Evolutionary conservation across 2,797 vertebrate genomes (phyloP), one percentile per base, ranked within the genome.

Genomic region (Oryzias sinensis): DNA sequence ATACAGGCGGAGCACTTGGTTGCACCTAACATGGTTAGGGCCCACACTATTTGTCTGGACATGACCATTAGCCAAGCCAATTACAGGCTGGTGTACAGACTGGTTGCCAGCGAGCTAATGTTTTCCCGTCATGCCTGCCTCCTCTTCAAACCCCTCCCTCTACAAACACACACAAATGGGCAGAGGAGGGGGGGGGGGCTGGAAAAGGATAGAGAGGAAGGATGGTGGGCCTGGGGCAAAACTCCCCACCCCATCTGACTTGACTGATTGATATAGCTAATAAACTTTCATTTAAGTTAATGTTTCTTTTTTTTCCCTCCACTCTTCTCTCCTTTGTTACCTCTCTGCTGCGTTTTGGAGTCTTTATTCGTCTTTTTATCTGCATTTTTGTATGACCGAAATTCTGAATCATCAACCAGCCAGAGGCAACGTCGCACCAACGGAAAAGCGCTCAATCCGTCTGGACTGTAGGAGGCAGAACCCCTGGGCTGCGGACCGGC

Each of bases 281-380:
- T 90, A 90, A 89, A 90, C 85, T 88, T 89, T 89, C 81, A 89
- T 89, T 90, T 89, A 89, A 87, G 84, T 75, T 87, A 89, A 89
- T 88, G 84, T 76, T 77, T 67, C 60, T 43, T 37, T 49, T 62
- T 75, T 70, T 59, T 37, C 3, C 33, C 27, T 24, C 53, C 50
- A 29, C 40, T 44, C 29, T 53, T 46, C 46, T 27, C 11, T 43
- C 59, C 14, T 15, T 57, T 40, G 40, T 55, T 49, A 22, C n/a
- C 18, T 49, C 22, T 48, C 14, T 49, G 9, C 45, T 46, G 27
- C 51, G 22, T 62, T 59, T 65, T 48, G 58, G 24, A n/a, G 44
- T 25, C 22, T 0, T 70, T 41, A 44, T 60, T 66, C 54, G 52
- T 49, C 40, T 43, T 47, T 42, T 60, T 43, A 43, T 37, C 7